phyloP scores from a whole-genome alignment of 2,113 vertebrate species.

The Dissostichus mawsoni region DNA sequence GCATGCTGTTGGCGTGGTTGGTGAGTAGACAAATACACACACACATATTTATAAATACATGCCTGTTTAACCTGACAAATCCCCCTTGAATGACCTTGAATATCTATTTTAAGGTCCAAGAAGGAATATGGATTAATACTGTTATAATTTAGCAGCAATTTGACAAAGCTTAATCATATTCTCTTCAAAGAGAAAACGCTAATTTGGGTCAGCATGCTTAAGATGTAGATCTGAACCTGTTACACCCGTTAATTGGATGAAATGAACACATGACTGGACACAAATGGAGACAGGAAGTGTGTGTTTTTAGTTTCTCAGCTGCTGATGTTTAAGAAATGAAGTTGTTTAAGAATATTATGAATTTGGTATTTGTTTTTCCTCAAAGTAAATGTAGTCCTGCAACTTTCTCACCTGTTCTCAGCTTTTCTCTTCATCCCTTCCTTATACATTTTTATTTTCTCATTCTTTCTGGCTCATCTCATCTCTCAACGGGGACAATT shows the following conservation, averaged over 20 bases:
- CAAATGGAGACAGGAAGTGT: neutral
- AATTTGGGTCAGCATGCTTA: slow-evolving; percentile 1
- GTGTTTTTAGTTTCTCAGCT: neutral
- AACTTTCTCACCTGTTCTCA: neutral
- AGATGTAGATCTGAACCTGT: slow-evolving; percentile 23
- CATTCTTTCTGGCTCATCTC: slow-evolving; percentile 10
- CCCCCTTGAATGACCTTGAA: slow-evolving; percentile 36
- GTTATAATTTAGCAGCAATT: slow-evolving; percentile 11
- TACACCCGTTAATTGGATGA: slow-evolving; percentile 2
- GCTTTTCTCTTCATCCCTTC: neutral
- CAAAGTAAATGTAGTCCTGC: neutral
- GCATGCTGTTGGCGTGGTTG: slow-evolving; percentile 78
- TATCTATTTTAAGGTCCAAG: slow-evolving; percentile 37
- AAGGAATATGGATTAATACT: slow-evolving; percentile 25
- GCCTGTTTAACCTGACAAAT: slow-evolving; percentile 30
- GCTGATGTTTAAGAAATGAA: neutral
- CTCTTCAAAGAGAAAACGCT: neutral
- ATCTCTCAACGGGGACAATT: slow-evolving; percentile 3
- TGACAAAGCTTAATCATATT: neutral
- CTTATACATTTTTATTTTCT: neutral
- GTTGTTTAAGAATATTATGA: slow-evolving; percentile 1
- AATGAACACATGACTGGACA: slow-evolving; percentile 21
- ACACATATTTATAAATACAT: slow-evolving; percentile 28
- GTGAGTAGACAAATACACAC: slow-evolving; percentile 69
- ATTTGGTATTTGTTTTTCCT: neutral